Percentiles rank a stretch among this genome's conserved stretches.
Conservation (phyloP, 2,888 invertebrate species). For the Drosophila diplacantha region DNA sequence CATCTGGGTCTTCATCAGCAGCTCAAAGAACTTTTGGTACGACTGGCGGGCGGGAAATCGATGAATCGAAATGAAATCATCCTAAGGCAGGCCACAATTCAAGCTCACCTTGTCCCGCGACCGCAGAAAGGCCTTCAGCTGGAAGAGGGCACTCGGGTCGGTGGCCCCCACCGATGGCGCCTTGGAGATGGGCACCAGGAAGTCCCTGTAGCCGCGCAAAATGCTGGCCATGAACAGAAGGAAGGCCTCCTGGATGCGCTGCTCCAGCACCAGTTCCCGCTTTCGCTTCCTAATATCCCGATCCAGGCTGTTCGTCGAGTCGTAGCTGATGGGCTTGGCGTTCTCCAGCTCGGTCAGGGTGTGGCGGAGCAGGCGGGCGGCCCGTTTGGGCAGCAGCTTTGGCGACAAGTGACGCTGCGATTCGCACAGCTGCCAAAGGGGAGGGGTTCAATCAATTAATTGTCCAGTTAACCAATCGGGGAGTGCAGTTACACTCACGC, state of each 20-base stretch:
- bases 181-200: slow-evolving; percentile 93
- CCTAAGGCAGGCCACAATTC: background rate
- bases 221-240: slow-evolving; percentile 96
- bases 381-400: slow-evolving; percentile 91
- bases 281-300: slow-evolving; percentile 88
- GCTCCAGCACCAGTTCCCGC: slow-evolving; percentile 91
- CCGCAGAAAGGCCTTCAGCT: slow-evolving; percentile 91
- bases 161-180: slow-evolving; percentile 96
- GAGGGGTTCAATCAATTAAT: background rate
- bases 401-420: slow-evolving; percentile 88
- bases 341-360: slow-evolving; percentile 87
- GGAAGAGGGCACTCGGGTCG: slow-evolving; percentile 96
- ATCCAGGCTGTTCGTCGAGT: slow-evolving; percentile 85
- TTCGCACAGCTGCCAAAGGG: slow-evolving; percentile 84
- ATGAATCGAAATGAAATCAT: background rate
- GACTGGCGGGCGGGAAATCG: slow-evolving; percentile 76
- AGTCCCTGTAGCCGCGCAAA: slow-evolving; percentile 92
- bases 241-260: slow-evolving; percentile 98
- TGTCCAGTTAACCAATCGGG: too few relatives aligned
- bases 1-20: slow-evolving; percentile 96
- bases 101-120: slow-evolving; percentile 88
- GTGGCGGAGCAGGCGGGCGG: slow-evolving; percentile 88
- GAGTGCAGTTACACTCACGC: slow-evolving; percentile 79
- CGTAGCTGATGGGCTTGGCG: slow-evolving; percentile 78
- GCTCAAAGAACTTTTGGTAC: slow-evolving; percentile 91